A percentile compares a stretch with the other conserved stretches of the same genome.
Conservation (phyloP, 2,888 invertebrate genomes). For the Drosophila quasianomalipes region DNA sequence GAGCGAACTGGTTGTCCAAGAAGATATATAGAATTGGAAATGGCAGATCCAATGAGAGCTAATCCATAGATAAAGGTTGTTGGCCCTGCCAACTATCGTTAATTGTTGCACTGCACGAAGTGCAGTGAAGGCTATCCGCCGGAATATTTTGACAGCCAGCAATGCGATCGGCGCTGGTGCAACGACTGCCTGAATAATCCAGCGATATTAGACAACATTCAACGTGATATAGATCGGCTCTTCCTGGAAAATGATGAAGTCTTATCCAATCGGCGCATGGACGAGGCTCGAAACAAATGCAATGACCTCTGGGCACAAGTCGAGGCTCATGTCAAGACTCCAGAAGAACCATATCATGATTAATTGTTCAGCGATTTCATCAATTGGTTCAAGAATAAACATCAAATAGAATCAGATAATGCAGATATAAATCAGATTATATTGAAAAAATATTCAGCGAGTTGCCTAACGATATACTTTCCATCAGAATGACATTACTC, state of each 20-base stretch:
- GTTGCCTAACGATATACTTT: neutral
- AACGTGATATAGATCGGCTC: accelerated
- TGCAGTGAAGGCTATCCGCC: neutral
- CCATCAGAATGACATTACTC: accelerated
- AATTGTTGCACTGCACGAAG: accelerated
- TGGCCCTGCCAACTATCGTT: accelerated
- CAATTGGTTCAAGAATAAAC: neutral
- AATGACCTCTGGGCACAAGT: no score
- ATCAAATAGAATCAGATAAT: neutral
- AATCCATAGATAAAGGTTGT: accelerated
- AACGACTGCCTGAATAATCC: accelerated
- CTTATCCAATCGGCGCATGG: accelerated
- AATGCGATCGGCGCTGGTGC: neutral
- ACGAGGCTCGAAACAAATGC: accelerated
- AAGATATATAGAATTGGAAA: neutral
- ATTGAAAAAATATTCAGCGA: neutral
- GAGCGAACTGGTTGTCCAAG: neutral
- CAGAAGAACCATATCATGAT: neutral
- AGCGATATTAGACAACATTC: accelerated
- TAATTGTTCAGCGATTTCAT: accelerated
- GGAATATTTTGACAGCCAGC: accelerated
- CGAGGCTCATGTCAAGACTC: accelerated
- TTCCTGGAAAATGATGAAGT: accelerated
- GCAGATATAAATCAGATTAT: neutral
- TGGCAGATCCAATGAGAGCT: no score